Conservation (phyloP, 1,140 invertebrate genomes). For the Portunus trituberculatus region DNA sequence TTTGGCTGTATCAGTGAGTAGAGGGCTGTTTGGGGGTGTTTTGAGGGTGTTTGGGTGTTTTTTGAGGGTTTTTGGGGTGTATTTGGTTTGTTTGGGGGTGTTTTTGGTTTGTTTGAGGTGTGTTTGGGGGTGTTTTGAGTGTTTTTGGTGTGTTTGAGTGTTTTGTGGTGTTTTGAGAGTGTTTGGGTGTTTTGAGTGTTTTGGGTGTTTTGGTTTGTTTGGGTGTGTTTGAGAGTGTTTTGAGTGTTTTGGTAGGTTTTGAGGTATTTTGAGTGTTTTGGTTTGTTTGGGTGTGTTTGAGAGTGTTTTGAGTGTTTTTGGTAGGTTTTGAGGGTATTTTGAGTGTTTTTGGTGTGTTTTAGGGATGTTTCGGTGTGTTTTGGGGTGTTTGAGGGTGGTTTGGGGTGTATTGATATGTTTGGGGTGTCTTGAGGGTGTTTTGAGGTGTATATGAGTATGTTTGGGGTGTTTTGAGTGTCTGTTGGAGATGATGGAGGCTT, state of each 20-base stretch:
- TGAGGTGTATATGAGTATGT: no score
- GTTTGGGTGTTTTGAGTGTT: no score
- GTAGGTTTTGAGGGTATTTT: no score
- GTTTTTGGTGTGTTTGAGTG: not conserved
- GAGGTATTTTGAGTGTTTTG: no score
- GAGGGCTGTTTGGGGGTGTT: conserved; percentile 55
- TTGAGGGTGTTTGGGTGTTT: not conserved
- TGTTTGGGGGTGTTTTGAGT: not conserved
- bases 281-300: no score
- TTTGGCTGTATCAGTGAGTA: conserved; percentile 96
- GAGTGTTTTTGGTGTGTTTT: no score
- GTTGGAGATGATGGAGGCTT: conserved; percentile 98
- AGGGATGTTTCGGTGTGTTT: not conserved
- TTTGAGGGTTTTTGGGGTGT: not conserved
- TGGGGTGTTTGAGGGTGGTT: not conserved
- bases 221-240: no score
- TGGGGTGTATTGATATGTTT: not conserved
- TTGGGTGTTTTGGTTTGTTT: no score
- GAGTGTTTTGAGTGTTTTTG: no score
- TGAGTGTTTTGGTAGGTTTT: no score
- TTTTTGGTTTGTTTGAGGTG: not conserved
- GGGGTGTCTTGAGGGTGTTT: not conserved
- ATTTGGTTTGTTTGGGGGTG: not conserved
- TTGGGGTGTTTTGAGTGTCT: no score
- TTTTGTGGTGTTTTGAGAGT: not conserved